Evolutionary conservation across 2,113 vertebrate species (phyloP).

Genomic region (Vanacampus margaritifer): DNA sequence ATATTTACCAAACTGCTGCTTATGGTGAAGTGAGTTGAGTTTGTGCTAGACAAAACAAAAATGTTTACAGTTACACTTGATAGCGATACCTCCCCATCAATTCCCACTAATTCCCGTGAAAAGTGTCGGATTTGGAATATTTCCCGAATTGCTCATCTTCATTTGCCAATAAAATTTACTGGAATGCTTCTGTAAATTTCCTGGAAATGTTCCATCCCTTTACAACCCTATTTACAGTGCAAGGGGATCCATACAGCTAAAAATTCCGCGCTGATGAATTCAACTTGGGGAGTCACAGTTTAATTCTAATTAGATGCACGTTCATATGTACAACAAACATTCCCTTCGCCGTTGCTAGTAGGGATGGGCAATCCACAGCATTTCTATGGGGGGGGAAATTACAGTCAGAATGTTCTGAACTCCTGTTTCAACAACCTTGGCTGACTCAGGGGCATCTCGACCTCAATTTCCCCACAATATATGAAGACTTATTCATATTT

Average conservation of each 20-base stretch:
- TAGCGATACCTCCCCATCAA: background rate
- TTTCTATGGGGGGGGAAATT: background rate
- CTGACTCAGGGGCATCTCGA: no score
- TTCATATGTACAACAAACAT: slow-evolving; percentile 14
- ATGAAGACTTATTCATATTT: no score
- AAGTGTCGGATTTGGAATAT: background rate
- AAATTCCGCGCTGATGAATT: slow-evolving; percentile 26
- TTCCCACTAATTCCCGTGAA: background rate
- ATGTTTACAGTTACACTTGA: no score
- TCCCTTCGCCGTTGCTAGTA: background rate
- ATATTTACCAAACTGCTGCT: no score
- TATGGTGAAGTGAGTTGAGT: no score
- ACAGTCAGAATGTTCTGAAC: background rate
- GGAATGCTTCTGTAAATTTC: background rate
- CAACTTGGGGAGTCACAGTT: slow-evolving; percentile 34
- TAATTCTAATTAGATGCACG: slow-evolving; percentile 16
- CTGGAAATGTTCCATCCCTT: background rate
- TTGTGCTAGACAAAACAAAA: no score
- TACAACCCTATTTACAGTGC: slow-evolving; percentile 9
- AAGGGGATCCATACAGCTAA: slow-evolving; percentile 24
- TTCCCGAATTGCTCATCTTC: background rate
- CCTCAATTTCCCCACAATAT: no score
- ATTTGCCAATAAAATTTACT: background rate
- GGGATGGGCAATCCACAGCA: background rate
- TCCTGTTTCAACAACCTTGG: background rate